Percentiles rank a stretch among this genome's conserved stretches.
These are phyloP conservation scores for Gorsachius magnificus DNA, from an alignment of 2,797 vertebrate species.

Conservation along the genomic window DNA sequence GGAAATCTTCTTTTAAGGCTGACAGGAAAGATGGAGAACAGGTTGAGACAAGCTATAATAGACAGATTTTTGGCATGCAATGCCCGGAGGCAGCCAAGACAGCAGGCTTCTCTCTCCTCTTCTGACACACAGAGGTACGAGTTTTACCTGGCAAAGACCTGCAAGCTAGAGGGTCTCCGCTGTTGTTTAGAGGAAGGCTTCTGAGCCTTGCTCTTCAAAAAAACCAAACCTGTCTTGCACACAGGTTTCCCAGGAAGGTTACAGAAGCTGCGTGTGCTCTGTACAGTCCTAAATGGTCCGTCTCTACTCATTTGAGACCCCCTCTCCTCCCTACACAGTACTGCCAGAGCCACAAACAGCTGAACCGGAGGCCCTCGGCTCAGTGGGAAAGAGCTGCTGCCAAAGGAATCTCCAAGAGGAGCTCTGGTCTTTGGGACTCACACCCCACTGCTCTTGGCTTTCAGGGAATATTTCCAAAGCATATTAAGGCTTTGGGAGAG, in stretches of 20 bases:
- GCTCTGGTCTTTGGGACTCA: background rate
- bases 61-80: background rate
- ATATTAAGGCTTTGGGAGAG: background rate
- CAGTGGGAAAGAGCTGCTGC: background rate
- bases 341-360: background rate
- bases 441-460: background rate
- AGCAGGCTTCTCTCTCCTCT: background rate
- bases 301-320: background rate
- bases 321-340: background rate
- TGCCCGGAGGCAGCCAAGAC: background rate
- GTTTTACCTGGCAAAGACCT: background rate
- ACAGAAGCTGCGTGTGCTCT: background rate
- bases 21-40: constrained; percentile 19
- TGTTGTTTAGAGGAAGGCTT: background rate
- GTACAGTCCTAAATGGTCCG: background rate
- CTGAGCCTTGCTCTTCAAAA: background rate
- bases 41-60: background rate
- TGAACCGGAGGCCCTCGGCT: background rate
- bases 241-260: background rate
- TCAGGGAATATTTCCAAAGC: constrained; percentile 10
- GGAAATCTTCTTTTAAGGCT: constrained; percentile 82
- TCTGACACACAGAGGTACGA: background rate
- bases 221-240: background rate
- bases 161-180: background rate
- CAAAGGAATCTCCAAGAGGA: background rate